Percentiles rank a stretch among this genome's conserved stretches.
Conservation (phyloP, 2,113 vertebrate genomes). For the Prunella himalayana region DNA sequence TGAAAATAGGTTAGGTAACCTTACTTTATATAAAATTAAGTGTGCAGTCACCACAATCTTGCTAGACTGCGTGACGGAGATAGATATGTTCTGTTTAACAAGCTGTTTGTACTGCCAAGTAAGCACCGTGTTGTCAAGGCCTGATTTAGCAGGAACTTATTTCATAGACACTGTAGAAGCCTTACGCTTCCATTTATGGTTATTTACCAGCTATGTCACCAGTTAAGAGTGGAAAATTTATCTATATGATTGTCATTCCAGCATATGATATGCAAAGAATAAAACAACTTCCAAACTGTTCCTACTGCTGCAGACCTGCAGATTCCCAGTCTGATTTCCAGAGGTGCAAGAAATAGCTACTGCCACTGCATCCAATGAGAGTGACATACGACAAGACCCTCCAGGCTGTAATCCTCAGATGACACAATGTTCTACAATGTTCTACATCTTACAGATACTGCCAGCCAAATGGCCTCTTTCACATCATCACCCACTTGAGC, state of each 20-base stretch:
- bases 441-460: not conserved
- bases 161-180: constrained; percentile 2
- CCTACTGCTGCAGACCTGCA: not conserved
- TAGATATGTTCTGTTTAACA: not conserved
- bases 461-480: not conserved
- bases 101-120: not conserved
- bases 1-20: not conserved
- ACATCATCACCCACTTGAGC: not conserved
- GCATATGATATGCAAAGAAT: not conserved
- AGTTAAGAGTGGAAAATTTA: not conserved
- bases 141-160: constrained; percentile 36
- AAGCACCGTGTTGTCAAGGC: not conserved
- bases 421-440: not conserved
- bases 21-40: not conserved
- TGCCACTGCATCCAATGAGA: not conserved
- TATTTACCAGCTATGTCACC: not conserved
- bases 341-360: not conserved
- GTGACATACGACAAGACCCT: not conserved
- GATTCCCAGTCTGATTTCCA: not conserved
- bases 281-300: not conserved
- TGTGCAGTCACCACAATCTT: not conserved
- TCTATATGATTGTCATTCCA: not conserved
- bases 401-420: not conserved
- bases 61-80: not conserved
- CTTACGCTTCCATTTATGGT: constrained; percentile 36